These are phyloP conservation scores for Anagyrus pseudococci DNA, from an alignment of 2,888 invertebrate species.

Conservation along the genomic window DNA sequence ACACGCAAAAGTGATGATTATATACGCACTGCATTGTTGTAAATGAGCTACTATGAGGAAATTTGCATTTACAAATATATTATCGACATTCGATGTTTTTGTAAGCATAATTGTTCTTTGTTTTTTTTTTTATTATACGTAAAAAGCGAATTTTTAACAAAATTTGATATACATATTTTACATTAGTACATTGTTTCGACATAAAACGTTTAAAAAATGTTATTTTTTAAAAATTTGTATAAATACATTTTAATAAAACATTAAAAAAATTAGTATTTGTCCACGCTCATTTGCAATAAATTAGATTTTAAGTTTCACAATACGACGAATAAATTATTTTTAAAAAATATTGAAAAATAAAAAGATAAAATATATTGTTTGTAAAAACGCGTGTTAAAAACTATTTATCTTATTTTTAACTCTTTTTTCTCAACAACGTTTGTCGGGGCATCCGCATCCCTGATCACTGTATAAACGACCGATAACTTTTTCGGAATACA, in stretches of 20 bases:
- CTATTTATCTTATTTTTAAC: constrained; percentile 44
- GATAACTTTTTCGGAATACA: constrained; percentile 53
- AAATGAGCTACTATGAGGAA: not conserved
- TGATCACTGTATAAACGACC: constrained; percentile 47
- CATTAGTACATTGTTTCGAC: constrained; percentile 16
- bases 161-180: constrained; percentile 2
- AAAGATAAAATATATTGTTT: not conserved
- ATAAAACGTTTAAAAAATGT: constrained; percentile 2
- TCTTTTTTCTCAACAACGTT: constrained; percentile 45
- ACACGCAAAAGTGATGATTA: too few species aligned
- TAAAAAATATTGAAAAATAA: not conserved
- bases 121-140: not conserved
- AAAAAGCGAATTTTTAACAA: constrained; percentile 13
- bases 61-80: constrained; percentile 19
- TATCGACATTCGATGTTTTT: not conserved
- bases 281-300: not conserved
- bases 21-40: not conserved
- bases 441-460: constrained; percentile 43
- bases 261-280: constrained; percentile 14
- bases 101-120: not conserved
- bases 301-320: not conserved
- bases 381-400: not conserved
- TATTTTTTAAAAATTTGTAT: constrained; percentile 20
- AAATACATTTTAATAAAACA: constrained; percentile 27
- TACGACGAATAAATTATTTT: not conserved